phyloP scores from a whole-genome alignment of 2,888 invertebrate species.

The Chrysomela aeneicollis region DNA sequence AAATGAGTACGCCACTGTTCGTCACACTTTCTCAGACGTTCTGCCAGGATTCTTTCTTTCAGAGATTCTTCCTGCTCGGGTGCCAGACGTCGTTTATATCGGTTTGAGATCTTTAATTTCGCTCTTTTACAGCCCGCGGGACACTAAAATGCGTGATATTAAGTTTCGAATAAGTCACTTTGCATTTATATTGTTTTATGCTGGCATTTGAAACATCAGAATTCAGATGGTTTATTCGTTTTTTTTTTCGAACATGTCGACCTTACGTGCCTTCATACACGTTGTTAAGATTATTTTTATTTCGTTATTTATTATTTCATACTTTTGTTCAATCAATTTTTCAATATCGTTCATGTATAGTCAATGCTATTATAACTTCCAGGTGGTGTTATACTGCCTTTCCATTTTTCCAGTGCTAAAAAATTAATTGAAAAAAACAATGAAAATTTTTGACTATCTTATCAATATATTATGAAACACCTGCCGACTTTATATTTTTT shows the following conservation, averaged over 20 bases:
- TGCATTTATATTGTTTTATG: slow-evolving; percentile 7
- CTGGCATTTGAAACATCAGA: neutral
- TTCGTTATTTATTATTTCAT: too few relatives aligned
- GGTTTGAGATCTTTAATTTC: slow-evolving; percentile 34
- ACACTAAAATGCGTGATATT: slow-evolving; percentile 21
- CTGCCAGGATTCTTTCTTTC: slow-evolving; percentile 31
- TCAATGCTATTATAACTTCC: too few relatives aligned
- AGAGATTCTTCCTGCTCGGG: slow-evolving; percentile 23
- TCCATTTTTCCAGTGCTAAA: too few relatives aligned
- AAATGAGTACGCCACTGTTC: neutral
- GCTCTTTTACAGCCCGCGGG: slow-evolving; percentile 25
- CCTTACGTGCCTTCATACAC: too few relatives aligned
- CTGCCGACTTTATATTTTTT: too few relatives aligned
- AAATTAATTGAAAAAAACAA: too few relatives aligned
- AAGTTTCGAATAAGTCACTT: slow-evolving; percentile 1
- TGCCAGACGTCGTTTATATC: slow-evolving; percentile 32
- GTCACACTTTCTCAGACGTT: slow-evolving; percentile 36
- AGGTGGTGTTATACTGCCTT: too few relatives aligned
- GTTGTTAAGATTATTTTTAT: too few relatives aligned
- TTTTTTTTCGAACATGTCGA: neutral
- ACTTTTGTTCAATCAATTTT: too few relatives aligned
- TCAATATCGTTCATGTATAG: too few relatives aligned
- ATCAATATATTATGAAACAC: too few relatives aligned
- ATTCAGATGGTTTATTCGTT: neutral
- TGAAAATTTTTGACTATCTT: too few relatives aligned